Percentiles rank a stretch among this genome's conserved stretches.
These are phyloP conservation scores for Micronycteris hirsuta DNA, from an alignment of 2,113 vertebrate species.

Conservation along the genomic window DNA sequence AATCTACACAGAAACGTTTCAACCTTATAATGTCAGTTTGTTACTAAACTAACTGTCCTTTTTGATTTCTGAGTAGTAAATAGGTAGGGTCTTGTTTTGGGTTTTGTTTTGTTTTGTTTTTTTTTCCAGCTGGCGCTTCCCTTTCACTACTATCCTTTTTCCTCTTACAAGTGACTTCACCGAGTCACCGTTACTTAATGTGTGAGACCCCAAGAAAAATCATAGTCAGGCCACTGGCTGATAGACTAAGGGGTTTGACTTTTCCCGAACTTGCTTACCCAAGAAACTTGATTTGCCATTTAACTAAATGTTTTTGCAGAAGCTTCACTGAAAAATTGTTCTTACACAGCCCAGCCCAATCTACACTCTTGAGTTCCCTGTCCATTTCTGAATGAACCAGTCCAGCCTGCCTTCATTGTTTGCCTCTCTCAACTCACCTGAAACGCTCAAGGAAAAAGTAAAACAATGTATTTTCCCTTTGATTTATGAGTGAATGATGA, in stretches of 20 bases:
- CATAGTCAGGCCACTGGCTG: background rate
- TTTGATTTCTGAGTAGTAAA: background rate
- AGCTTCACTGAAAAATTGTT: slow-evolving; percentile 20
- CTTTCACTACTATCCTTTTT: background rate
- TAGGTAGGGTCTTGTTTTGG: background rate
- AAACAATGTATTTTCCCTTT: background rate
- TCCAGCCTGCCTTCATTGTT: background rate
- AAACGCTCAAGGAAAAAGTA: background rate
- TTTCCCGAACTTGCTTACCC: background rate
- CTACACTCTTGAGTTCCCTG: background rate
- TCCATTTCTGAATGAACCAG: slow-evolving; percentile 1
- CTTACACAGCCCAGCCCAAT: background rate
- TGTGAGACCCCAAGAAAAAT: background rate
- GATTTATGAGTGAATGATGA: slow-evolving; percentile 9
- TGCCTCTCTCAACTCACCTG: background rate
- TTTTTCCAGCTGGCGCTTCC: background rate
- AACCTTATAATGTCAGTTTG: background rate
- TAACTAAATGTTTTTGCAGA: slow-evolving; percentile 6
- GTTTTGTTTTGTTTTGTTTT: background rate
- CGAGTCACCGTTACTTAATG: background rate
- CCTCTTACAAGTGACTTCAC: background rate
- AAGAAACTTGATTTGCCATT: background rate
- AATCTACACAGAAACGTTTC: background rate
- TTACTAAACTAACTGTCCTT: background rate
- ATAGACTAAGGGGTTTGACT: background rate